Percentiles rank a stretch among this genome's conserved stretches.
phyloP scores from a whole-genome alignment of 1,140 invertebrate genomes.

The Chelonus insularis region DNA sequence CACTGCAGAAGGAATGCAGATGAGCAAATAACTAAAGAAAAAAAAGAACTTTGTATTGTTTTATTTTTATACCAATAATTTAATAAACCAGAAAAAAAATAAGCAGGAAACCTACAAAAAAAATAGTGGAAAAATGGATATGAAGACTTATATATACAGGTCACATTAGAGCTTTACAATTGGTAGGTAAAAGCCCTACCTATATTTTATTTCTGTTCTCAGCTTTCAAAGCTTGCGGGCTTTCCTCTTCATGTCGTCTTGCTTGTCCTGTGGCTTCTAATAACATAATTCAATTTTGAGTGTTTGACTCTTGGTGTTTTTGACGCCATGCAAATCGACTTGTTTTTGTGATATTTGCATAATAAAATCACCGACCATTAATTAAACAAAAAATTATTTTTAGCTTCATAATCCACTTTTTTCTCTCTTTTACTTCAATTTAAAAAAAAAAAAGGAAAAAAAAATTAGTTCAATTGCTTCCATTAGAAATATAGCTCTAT shows the following conservation, averaged over 20 bases:
- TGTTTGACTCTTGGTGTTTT: neutral
- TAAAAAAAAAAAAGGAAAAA: no score
- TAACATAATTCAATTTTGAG: slow-evolving; percentile 46
- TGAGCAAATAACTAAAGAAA: no score
- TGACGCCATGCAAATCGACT: neutral
- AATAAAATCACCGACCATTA: no score
- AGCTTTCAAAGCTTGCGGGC: slow-evolving; percentile 30
- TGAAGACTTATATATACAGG: slow-evolving; percentile 41
- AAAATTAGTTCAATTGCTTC: no score
- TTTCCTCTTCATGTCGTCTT: slow-evolving; percentile 37
- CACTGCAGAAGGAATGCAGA: no score
- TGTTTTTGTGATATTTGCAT: neutral
- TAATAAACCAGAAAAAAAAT: slow-evolving; percentile 25
- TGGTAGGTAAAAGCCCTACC: slow-evolving; percentile 1
- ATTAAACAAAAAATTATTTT: no score
- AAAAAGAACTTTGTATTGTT: no score
- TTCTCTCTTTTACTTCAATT: no score
- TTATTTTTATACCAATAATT: no score
- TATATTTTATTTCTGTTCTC: neutral
- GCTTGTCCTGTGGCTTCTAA: slow-evolving; percentile 47
- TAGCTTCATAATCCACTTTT: no score
- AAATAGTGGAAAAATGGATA: slow-evolving; percentile 6
- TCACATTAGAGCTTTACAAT: slow-evolving; percentile 35
- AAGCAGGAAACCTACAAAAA: neutral
- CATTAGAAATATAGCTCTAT: no score